Conservation (phyloP, 2,113 vertebrate genomes). For the Elachura formosa region DNA sequence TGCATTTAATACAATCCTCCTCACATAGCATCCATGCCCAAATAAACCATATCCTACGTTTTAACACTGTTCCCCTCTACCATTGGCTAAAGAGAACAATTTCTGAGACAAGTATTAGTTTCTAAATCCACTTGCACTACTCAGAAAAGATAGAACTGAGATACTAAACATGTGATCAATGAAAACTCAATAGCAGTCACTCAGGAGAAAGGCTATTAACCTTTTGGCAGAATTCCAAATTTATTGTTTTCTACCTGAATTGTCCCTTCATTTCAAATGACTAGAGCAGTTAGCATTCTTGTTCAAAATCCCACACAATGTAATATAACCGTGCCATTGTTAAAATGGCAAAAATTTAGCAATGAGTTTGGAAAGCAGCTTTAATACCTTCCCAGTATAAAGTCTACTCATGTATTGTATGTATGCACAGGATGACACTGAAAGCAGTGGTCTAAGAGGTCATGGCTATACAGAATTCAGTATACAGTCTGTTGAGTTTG, state of each 20-base stretch:
- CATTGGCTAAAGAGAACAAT: neutral
- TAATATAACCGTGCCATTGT: neutral
- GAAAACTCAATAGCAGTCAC: neutral
- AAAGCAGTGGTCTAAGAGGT: neutral
- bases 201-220: neutral
- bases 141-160: neutral
- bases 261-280: neutral
- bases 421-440: neutral
- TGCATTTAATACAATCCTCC: neutral
- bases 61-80: neutral
- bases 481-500: neutral
- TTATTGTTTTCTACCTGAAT: neutral
- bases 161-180: neutral
- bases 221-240: neutral
- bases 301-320: neutral
- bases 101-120: neutral
- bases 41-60: neutral
- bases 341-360: neutral
- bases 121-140: neutral
- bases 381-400: fast-evolving
- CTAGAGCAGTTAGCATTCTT: neutral
- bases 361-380: neutral
- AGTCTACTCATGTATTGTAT: neutral
- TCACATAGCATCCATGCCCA: neutral
- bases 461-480: neutral